Evolutionary conservation across 1,140 invertebrate genomes (phyloP), one percentile per base, ranked within the genome.

Genomic region (Drosophila kurseongensis): DNA sequence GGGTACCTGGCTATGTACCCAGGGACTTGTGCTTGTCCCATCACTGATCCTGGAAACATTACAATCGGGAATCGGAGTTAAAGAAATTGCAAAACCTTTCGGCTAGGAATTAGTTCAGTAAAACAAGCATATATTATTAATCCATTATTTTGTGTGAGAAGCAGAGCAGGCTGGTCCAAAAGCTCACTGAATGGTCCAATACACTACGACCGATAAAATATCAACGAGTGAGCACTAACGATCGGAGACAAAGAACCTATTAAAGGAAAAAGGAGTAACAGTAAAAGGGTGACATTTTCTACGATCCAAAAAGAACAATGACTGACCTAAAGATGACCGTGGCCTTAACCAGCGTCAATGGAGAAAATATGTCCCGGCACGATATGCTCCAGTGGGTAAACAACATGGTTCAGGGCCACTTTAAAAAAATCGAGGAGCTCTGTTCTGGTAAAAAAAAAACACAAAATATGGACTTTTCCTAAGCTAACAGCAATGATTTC

Each of bases 371-470:
- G 18, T 99, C 98, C 84, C 95, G 99, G 75, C 98, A 99, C 95
- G 98, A 99, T 85, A 98, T 99, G 96, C 93, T 99, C 32, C 95
- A 96, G 47, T 99, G 99, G 99, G 97, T 99, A 41, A 99, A 99
- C 92, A 97, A 98, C 88, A 98, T 97, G 91, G 94, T 99, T 18
- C 95, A 98, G 91, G 96, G 98, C 8, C 96, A 95, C 78, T 99
- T 98, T 89, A 95, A 94, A 32, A 99, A 99, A 95, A 99, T 99
- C 78, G 99, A 99, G 93, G 98, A 99, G 92, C 93, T 99, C 38
- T 99, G 98, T 91, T 98, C 98, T 54, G 98, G 98, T 92, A 56
- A 68, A 32, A 0, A 29, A 7, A 32, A 32, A 60, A 27, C 0
- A 8, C 1, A 5, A 3, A 9, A 9, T 10, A 5, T 1, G 1